phyloP scores from a whole-genome alignment of 1,140 invertebrate genomes.

The Platyscapa corneri region DNA sequence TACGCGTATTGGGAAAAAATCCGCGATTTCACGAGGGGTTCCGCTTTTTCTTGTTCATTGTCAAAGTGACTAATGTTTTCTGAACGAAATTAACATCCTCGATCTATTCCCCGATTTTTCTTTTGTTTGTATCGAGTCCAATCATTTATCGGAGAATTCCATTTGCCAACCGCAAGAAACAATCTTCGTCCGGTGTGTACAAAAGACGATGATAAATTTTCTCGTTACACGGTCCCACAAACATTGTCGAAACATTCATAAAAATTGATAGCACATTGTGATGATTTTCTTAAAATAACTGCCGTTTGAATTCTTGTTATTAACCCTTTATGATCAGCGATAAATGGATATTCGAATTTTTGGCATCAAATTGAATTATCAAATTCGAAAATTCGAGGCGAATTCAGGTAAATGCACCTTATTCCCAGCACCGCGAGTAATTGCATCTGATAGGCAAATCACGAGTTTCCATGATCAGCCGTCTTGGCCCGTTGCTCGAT shows the following conservation, averaged over 20 bases:
- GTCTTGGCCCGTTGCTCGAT: neutral
- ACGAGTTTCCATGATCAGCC: neutral
- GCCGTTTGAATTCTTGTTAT: too few relatives aligned
- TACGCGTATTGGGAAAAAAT: neutral
- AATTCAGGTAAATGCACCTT: neutral
- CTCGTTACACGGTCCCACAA: neutral
- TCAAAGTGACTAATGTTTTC: too few relatives aligned
- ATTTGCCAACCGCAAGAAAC: too few relatives aligned
- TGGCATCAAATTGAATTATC: neutral
- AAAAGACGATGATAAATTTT: too few relatives aligned
- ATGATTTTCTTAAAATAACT: neutral
- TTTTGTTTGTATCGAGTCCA: too few relatives aligned
- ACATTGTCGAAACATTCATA: neutral
- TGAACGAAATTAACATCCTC: too few relatives aligned
- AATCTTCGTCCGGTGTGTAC: neutral
- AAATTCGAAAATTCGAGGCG: neutral
- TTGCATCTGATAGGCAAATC: neutral
- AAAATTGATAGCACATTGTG: neutral
- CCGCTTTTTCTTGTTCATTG: too few relatives aligned
- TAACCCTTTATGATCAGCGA: too few relatives aligned
- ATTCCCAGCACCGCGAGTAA: neutral
- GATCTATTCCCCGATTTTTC: too few relatives aligned
- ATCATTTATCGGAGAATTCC: too few relatives aligned
- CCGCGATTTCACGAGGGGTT: too few relatives aligned
- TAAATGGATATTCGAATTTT: too few relatives aligned